Conservation (phyloP, 92 coral and sea anemone species). For the Porites divaricata region DNA sequence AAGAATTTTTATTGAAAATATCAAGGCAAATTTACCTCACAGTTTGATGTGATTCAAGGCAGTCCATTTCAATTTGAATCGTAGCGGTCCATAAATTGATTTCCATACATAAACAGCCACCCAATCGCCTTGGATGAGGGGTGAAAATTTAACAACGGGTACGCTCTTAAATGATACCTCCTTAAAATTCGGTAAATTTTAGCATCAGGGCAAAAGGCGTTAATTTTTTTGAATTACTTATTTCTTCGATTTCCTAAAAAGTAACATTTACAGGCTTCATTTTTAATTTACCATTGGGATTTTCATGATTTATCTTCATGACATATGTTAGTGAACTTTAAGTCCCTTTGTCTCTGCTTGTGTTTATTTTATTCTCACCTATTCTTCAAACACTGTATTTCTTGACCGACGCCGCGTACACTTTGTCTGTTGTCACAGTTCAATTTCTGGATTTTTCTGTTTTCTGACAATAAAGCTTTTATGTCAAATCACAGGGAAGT, state of each 20-base stretch:
- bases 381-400: constrained; percentile 43
- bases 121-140: constrained; percentile 8
- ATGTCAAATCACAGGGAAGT: neutral
- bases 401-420: constrained; percentile 13
- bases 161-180: neutral
- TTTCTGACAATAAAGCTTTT: neutral
- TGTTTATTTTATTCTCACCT: constrained; percentile 20
- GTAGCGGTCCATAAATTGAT: constrained; percentile 13
- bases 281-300: constrained; percentile 26
- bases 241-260: neutral
- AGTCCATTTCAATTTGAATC: constrained; percentile 21
- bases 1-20: constrained; percentile 14
- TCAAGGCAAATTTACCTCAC: constrained; percentile 15
- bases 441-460: too few species aligned
- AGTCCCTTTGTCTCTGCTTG: constrained; percentile 19
- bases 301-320: constrained; percentile 23
- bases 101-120: constrained; percentile 7
- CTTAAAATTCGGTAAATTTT: constrained; percentile 5
- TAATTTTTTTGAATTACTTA: neutral
- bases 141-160: too few species aligned
- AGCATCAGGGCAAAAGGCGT: neutral
- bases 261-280: neutral
- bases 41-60: neutral
- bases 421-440: neutral
- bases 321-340: constrained; percentile 42